phyloP scores from a whole-genome alignment of 2,113 vertebrate genomes.

The Pollimyrus isidori region DNA sequence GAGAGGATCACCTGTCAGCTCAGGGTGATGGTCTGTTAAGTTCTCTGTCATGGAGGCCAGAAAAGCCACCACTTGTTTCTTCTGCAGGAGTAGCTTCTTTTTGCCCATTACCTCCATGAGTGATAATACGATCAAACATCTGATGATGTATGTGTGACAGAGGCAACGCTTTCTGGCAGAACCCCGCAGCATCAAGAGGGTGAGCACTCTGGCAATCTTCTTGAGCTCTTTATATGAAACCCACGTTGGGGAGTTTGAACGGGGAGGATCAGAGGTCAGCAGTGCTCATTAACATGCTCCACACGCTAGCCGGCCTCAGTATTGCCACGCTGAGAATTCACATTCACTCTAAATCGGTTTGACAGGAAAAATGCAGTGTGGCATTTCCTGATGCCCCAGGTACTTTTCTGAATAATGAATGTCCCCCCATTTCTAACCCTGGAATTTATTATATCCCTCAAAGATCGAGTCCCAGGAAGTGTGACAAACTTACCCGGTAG shows the following conservation, averaged over 20 bases:
- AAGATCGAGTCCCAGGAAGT: constrained; percentile 46
- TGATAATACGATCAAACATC: not conserved
- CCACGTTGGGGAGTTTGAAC: not conserved
- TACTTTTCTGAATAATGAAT: constrained; percentile 66
- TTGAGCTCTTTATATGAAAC: not conserved
- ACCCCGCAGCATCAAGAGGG: not conserved
- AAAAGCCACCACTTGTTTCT: not conserved
- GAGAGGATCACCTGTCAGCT: not conserved
- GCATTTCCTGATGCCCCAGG: constrained; percentile 58
- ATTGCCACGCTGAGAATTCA: constrained; percentile 49
- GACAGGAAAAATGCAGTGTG: constrained; percentile 69
- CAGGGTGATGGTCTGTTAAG: not conserved
- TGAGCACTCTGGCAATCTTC: not conserved
- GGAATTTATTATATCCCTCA: constrained; percentile 29
- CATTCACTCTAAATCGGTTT: constrained; percentile 51
- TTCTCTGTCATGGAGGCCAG: not conserved
- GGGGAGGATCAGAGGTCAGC: not conserved
- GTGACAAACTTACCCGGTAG: constrained; percentile 33
- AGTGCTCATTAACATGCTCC: constrained; percentile 20
- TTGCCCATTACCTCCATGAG: not conserved
- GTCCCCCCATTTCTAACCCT: constrained; percentile 38
- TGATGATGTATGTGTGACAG: not conserved
- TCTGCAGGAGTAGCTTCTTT: not conserved
- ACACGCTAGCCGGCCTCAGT: constrained; percentile 31
- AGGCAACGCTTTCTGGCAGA: not conserved